Evolutionary conservation across 2,888 invertebrate species (phyloP), one percentile per base, ranked within the genome.

Genomic region (Stegana nigrithorax): DNA sequence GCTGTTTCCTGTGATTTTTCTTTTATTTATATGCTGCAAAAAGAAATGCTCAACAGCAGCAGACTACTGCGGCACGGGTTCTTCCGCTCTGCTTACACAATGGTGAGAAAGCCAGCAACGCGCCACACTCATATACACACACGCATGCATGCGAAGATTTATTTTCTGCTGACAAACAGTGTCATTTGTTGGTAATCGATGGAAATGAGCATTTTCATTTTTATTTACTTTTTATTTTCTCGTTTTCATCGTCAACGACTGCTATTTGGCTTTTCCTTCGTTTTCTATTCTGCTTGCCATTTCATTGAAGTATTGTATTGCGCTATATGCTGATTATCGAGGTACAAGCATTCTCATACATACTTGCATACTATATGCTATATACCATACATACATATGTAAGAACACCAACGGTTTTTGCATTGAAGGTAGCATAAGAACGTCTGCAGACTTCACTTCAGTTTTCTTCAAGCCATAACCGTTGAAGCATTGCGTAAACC

Each of bases 141-240:
- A 26, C 14, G 19, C 8, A 58, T 17, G 45, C 29, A 59, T 65
- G 73, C 73, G 69, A 77, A 77, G 76, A 79, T 76, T 76, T 79
- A 76, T 76, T 71, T 73, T 76, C 53, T 75, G 76, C 78, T 76
- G 76, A 76, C 76, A 75, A 76, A 79, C 80, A 75, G 65, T 71
- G 70, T 57, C 67, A 70, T 68, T 69, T 74, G 71, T 67, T 65
- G 63, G 73, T 66, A 79, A 77, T 75, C 77, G 78, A 75, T 69
- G 68, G 75, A 67, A 69, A 65, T 68, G 69, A 67, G 68, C 69
- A 66, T 61, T 63, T 65, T 64, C 66, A 70, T 66, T 63, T 64
- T 21, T 51, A 26, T 50, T 50, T 27, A 29, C 19, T 23, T 19
- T 51, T 27, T 4, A 29, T 26, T 23, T 50, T 25, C n/a, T 10